Percentiles rank a stretch among this genome's conserved stretches.
phyloP scores from a whole-genome alignment of 1,140 invertebrate species.

The Drosophila parabipectinata region DNA sequence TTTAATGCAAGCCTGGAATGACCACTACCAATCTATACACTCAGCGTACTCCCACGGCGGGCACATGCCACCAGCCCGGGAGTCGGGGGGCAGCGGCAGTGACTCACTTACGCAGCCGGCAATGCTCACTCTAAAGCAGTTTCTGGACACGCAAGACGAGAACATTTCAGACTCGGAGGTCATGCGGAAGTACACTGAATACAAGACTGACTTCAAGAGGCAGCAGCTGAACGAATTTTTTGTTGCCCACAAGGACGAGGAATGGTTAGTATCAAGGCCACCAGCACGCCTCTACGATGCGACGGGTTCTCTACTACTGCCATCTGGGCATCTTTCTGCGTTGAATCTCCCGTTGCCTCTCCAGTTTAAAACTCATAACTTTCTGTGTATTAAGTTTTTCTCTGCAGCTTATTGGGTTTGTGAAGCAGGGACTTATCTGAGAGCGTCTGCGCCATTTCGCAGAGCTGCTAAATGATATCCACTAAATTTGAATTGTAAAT shows the following conservation, averaged over 20 bases:
- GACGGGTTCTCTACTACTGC: constrained; percentile 17
- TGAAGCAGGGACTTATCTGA: constrained; percentile 57
- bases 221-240: constrained; percentile 99
- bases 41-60: constrained; percentile 78
- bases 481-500: constrained; percentile 61
- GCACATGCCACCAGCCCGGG: constrained; percentile 49
- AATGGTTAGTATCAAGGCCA: constrained; percentile 92
- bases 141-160: constrained; percentile 98
- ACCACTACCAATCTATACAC: constrained; percentile 83
- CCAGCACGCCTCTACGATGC: constrained; percentile 3
- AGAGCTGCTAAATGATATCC: constrained; percentile 46
- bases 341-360: constrained; percentile 19
- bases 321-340: constrained; percentile 31
- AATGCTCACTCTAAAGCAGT: constrained; percentile 99
- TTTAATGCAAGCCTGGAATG: constrained; percentile 79
- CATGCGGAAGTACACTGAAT: constrained; percentile 98
- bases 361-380: constrained; percentile 46
- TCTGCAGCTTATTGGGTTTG: constrained; percentile 81
- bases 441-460: constrained; percentile 51
- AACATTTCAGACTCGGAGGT: constrained; percentile 98
- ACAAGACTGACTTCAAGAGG: constrained; percentile 97
- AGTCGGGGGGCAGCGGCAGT: constrained; percentile 34
- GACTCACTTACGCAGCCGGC: constrained; percentile 90
- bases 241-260: constrained; percentile 99
- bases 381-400: constrained; percentile 82